Base-by-base conservation (phyloP, 2,797 vertebrate genomes). In the Fistularia tabacaria region DNA sequence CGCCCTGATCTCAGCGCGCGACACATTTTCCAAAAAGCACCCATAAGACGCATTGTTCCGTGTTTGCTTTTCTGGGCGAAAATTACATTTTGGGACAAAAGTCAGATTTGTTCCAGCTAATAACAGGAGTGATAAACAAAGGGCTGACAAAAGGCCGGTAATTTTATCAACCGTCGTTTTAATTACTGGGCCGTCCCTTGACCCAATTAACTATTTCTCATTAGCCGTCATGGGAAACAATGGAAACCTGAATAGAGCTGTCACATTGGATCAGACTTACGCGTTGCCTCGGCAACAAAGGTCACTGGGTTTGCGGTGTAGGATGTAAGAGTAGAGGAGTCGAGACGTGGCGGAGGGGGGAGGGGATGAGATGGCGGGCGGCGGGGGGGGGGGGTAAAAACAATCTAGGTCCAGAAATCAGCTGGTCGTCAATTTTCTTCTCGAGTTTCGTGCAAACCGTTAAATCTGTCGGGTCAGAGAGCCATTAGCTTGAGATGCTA, bases 231-330 rank as follows among this genome's bases (percentile, higher is more conserved):
- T 51, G 45, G 66, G 80, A 84, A 73, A 85, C 81, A 81, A 82
- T 76, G 79, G 72, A 74, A 72, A 49, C 66, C 51, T 72, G 68
- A 79, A 82, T 74, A 65, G 82, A 81, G 72, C 57, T 72, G 83
- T 86, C 85, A 83, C 56, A 75, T 64, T 66, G 75, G 59, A 86
- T 88, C 81, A 85, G 75, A 78, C 62, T 72, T 76, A 85, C 60
- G 36, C 37, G 79, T 75, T 71, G 63, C 74, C 69, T 38, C 56
- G 69, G 71, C 51, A 73, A 82, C 76, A 4, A 48, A 64, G 85
- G 85, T 85, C 81, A 84, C 38, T 38, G 66, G 73, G 82, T 86
- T 85, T 76, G 54, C 51, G 0, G 56, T 60, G 49, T 62, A 71
- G 56, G 69, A 74, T 68, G 56, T 40, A 57, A 44, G 50, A 67